Percentiles rank a stretch among this genome's conserved stretches.
These are phyloP conservation scores for Drosophila bipectinata DNA, from an alignment of 1,140 invertebrate species.

Conservation along the genomic window DNA sequence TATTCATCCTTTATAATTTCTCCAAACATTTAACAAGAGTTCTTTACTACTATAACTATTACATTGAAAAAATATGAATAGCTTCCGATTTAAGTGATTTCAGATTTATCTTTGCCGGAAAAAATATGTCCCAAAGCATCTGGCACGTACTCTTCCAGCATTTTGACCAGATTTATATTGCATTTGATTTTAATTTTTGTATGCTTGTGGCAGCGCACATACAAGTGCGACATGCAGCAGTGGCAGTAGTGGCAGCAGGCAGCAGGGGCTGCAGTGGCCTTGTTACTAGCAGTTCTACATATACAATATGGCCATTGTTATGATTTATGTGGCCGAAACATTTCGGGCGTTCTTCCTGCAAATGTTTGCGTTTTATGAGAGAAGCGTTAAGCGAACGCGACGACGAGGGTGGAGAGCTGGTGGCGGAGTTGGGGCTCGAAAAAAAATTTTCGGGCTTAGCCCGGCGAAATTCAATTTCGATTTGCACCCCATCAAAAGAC, in stretches of 20 bases:
- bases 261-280: slow-evolving; percentile 29
- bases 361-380: slow-evolving; percentile 63
- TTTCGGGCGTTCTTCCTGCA: slow-evolving; percentile 73
- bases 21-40: no score
- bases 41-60: no score
- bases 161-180: slow-evolving; percentile 59
- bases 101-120: slow-evolving; percentile 18
- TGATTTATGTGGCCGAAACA: slow-evolving; percentile 78
- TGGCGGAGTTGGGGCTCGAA: not conserved
- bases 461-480: slow-evolving; percentile 72
- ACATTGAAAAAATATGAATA: not conserved
- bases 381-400: slow-evolving; percentile 2
- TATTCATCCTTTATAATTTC: no score
- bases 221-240: slow-evolving; percentile 18
- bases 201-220: slow-evolving; percentile 41
- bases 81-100: slow-evolving; percentile 1
- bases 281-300: slow-evolving; percentile 68
- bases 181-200: slow-evolving; percentile 79
- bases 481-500: slow-evolving; percentile 78
- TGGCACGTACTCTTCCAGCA: slow-evolving; percentile 32
- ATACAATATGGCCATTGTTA: slow-evolving; percentile 72
- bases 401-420: not conserved
- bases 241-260: not conserved
- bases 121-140: slow-evolving; percentile 23
- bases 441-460: slow-evolving; percentile 17